phyloP scores from a whole-genome alignment of 2,797 vertebrate species.

The Lutjanus campechanus region DNA sequence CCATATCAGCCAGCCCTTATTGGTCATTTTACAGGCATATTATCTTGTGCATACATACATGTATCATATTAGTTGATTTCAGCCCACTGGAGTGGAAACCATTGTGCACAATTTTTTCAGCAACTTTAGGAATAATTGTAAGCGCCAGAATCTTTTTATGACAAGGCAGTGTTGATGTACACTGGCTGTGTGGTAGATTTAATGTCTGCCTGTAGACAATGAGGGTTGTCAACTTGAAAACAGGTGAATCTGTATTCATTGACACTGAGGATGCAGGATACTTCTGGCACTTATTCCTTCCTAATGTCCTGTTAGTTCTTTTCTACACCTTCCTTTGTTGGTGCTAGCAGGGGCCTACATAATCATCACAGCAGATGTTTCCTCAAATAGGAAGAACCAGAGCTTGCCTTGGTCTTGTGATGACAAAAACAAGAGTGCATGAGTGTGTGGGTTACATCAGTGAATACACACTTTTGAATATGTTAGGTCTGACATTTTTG shows the following conservation, averaged over 20 bases:
- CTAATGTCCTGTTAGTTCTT: slow-evolving; percentile 30
- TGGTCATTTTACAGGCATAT: not conserved
- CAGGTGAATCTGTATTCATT: slow-evolving; percentile 10
- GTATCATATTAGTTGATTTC: not conserved
- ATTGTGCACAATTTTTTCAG: not conserved
- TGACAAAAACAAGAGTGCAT: slow-evolving; percentile 27
- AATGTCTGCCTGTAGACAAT: not conserved
- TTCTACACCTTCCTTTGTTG: slow-evolving; percentile 38
- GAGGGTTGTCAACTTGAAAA: slow-evolving; percentile 5
- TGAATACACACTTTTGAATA: slow-evolving; percentile 15
- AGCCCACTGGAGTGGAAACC: not conserved
- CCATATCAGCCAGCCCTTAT: no score
- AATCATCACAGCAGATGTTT: slow-evolving; percentile 78
- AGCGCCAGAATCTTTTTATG: not conserved
- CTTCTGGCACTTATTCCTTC: slow-evolving; percentile 10
- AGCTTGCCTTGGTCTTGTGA: slow-evolving; percentile 37
- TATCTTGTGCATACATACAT: not conserved
- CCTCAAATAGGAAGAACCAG: slow-evolving; percentile 63
- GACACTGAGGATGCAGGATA: slow-evolving; percentile 5
- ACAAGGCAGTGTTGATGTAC: not conserved
- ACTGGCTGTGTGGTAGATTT: not conserved
- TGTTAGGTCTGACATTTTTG: not conserved
- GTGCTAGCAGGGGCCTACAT: slow-evolving; percentile 36
- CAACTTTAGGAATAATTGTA: not conserved
- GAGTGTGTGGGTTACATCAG: not conserved